Evolutionary conservation across 2,113 vertebrate species (phyloP), one percentile per base, ranked within the genome.

Genomic region (Apus apus): DNA sequence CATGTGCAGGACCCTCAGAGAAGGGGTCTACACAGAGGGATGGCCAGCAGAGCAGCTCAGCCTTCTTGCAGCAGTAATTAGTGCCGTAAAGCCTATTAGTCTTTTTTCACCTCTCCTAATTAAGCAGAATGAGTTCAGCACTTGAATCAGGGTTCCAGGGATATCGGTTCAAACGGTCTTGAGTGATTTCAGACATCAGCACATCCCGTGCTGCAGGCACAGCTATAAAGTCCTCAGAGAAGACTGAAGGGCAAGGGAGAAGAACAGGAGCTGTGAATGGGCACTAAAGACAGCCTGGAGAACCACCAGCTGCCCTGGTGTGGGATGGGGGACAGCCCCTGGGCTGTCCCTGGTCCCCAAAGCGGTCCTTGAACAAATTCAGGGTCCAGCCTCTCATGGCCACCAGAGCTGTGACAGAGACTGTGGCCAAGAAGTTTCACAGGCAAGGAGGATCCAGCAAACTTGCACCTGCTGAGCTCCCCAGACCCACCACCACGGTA

Each of bases 221-320:
- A 40, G 48, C 48, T 68, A 62, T 46, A 61, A 62, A 18, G 46
- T 14, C 62, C 38, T 43, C 46, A 48, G 20, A 0, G 1, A 53
- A 19, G 76, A 43, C 8, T 3, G 1, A 56, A 81, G 48, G 30
- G 14, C 6, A 56, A 56, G 34, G 48, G 25, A 34, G 40, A 53
- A 29, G 29, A 26, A n/a, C 15, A 23, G 62, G 54, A 68, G 61
- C 75, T 43, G 46, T 1, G 0, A 68, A 50, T 48, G 8, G 2
- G 12, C 30, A 30, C 38, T 45, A 1, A 1, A 46, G 53, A 23
- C 29, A 40, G 20, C 29, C 74, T 13, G 27, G 38, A 54, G 45
- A 53, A 30, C 51, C 2, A 0, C 7, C 61, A 51, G 17, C 16
- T 11, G 1, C 13, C 58, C 30, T 11, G 8, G 30, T 40, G n/a